phyloP scores from a whole-genome alignment of 2,797 vertebrate species.

The Poecilia picta region DNA sequence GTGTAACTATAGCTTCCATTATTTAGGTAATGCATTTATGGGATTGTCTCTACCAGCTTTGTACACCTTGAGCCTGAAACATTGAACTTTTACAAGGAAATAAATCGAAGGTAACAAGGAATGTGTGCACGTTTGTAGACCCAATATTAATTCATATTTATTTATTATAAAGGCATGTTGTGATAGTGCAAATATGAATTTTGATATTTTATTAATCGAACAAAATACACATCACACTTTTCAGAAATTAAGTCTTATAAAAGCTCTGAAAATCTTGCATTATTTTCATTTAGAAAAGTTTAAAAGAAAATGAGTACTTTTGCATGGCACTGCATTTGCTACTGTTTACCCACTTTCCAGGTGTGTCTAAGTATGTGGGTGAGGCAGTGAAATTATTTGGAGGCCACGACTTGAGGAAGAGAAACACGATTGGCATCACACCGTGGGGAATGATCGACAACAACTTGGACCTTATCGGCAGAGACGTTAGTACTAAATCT shows the following conservation, averaged over 20 bases:
- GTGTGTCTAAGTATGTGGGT: conserved; percentile 92
- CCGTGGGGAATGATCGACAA: conserved; percentile 97
- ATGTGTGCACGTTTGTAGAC: neutral
- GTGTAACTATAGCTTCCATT: neutral
- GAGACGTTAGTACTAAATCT: conserved; percentile 86
- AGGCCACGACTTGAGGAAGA: conserved; percentile 87
- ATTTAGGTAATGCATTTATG: neutral
- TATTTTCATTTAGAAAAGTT: neutral
- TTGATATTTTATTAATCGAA: neutral
- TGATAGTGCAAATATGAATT: neutral
- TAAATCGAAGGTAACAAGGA: neutral
- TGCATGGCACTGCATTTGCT: neutral
- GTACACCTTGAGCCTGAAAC: neutral
- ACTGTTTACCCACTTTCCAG: conserved; percentile 67
- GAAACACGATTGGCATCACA: conserved; percentile 90
- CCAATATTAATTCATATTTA: neutral
- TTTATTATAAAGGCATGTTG: neutral
- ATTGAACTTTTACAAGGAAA: neutral
- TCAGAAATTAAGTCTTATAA: neutral
- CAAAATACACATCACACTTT: neutral
- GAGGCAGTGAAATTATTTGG: conserved; percentile 90
- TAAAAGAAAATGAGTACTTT: neutral
- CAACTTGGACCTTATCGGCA: conserved; percentile 90
- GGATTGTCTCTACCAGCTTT: neutral
- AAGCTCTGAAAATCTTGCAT: neutral